phyloP scores from a whole-genome alignment of 2,888 invertebrate species.

The Eurytoma californica region DNA sequence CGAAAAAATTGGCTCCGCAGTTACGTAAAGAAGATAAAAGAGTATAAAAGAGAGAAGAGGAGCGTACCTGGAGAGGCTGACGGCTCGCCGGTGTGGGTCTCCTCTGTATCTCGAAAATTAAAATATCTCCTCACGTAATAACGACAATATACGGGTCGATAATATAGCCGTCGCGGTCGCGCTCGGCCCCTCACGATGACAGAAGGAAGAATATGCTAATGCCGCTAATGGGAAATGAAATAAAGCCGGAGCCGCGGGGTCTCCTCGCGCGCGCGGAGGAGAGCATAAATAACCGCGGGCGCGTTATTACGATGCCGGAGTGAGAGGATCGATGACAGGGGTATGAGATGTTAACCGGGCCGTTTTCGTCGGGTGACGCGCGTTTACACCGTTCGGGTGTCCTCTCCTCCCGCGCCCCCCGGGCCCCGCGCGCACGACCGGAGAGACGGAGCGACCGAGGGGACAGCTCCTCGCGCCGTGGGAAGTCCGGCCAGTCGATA shows the following conservation, averaged over 20 bases:
- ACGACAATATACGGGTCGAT: constrained; percentile 30
- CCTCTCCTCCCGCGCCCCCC: constrained; percentile 56
- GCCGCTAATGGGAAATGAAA: constrained; percentile 38
- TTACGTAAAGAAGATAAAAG: not conserved
- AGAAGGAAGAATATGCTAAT: constrained; percentile 49
- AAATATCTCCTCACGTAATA: constrained; percentile 30
- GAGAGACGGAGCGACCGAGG: constrained; percentile 60
- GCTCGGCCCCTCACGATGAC: constrained; percentile 11
- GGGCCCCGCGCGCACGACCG: constrained; percentile 52
- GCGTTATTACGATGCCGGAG: constrained; percentile 58
- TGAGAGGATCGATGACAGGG: constrained; percentile 67
- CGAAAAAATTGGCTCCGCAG: not conserved
- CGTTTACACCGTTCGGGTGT: constrained; percentile 58
- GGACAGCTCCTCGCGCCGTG: constrained; percentile 66
- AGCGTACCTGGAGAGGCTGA: too few species aligned
- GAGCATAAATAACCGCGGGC: constrained; percentile 59
- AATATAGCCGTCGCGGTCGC: not conserved
- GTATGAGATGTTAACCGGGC: constrained; percentile 66
- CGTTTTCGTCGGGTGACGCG: constrained; percentile 58
- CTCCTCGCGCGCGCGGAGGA: too few species aligned
- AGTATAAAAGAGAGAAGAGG: too few species aligned
- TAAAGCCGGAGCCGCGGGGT: constrained; percentile 50
- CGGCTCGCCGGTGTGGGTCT: not conserved
- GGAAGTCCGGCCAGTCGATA: constrained; percentile 65
- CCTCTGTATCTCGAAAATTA: not conserved